Conservation (phyloP, 2,797 vertebrate species). For the Aselliscus stoliczkanus region DNA sequence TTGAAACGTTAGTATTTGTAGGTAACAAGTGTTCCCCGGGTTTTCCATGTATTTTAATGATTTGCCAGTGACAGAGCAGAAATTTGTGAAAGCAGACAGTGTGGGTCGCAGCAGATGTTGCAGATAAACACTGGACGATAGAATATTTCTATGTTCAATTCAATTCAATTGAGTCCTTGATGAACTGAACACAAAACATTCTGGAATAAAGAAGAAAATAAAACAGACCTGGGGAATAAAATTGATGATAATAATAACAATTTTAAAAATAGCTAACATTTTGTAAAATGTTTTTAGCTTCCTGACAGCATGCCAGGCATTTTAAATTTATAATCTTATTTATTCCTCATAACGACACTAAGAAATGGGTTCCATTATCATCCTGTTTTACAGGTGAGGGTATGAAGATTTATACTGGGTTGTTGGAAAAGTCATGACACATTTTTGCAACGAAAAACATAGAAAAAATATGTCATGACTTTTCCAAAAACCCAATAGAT, state of each 20-base stretch:
- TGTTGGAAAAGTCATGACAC: too few species aligned
- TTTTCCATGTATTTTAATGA: neutral
- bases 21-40: neutral
- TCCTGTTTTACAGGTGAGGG: neutral
- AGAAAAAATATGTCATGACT: too few species aligned
- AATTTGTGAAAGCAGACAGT: neutral
- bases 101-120: neutral
- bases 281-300: neutral
- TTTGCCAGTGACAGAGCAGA: neutral
- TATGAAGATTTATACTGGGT: neutral
- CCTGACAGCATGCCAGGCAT: neutral
- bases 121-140: neutral
- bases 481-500: too few species aligned
- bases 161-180: neutral
- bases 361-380: neutral
- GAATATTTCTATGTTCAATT: neutral
- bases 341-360: neutral
- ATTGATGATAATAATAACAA: neutral
- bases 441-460: too few species aligned
- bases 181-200: neutral
- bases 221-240: neutral
- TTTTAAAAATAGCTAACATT: neutral
- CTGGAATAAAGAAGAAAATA: neutral
- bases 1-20: neutral
- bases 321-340: neutral